Percentiles rank a stretch among this genome's conserved stretches.
These are phyloP conservation scores for Rhinoderma darwinii DNA, from an alignment of 2,113 vertebrate species.

Conservation along the genomic window DNA sequence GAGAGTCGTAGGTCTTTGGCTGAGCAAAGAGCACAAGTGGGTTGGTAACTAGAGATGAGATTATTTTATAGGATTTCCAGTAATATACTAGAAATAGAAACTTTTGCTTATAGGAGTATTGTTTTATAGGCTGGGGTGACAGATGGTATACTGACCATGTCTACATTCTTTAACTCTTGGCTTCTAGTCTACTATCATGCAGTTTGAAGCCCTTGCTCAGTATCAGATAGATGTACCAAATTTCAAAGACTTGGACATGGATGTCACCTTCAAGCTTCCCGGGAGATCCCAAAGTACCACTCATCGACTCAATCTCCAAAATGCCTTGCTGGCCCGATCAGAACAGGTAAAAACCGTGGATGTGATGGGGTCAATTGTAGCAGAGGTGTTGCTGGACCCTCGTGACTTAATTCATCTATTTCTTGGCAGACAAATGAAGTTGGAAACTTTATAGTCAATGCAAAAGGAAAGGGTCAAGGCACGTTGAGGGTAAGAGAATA, in stretches of 20 bases:
- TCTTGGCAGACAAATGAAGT: not conserved
- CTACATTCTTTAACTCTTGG: not conserved
- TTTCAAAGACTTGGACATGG: constrained; percentile 70
- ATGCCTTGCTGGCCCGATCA: constrained; percentile 69
- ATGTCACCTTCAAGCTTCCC: constrained; percentile 77
- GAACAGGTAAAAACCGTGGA: constrained; percentile 69
- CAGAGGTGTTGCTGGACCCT: not conserved
- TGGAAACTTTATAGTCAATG: constrained; percentile 25
- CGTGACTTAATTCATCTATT: not conserved
- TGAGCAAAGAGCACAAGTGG: no score
- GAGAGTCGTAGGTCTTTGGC: no score
- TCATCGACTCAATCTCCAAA: constrained; percentile 66
- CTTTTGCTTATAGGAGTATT: not conserved
- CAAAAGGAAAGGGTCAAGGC: constrained; percentile 45
- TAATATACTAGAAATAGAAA: no score
- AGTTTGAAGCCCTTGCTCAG: constrained; percentile 85
- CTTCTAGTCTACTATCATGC: constrained; percentile 83
- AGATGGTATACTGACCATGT: not conserved
- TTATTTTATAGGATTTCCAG: no score
- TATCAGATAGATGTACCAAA: constrained; percentile 68
- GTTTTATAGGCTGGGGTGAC: not conserved
- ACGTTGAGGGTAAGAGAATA: constrained; percentile 22
- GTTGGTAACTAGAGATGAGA: no score
- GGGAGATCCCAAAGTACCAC: constrained; percentile 60
- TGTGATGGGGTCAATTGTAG: not conserved